Base-by-base conservation (phyloP, 2,113 vertebrate species). In the Periophthalmus modestus region DNA sequence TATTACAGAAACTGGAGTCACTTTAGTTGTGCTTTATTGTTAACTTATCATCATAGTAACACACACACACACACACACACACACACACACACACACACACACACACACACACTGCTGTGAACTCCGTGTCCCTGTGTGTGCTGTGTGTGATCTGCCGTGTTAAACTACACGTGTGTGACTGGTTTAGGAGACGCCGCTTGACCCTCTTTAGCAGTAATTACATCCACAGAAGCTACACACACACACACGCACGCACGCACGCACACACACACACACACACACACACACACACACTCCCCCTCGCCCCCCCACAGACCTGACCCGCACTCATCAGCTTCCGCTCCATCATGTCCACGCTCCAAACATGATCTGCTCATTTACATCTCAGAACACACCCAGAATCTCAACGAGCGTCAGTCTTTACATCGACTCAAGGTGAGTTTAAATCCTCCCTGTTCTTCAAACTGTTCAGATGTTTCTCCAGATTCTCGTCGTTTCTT, bases 141-240 rank as follows among this genome's bases (percentile, higher is more conserved):
- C 5, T 6, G n/a, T n/a, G n/a, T n/a, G n/a, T n/a, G n/a, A n/a
- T n/a, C n/a, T n/a, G n/a, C n/a, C n/a, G n/a, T 16, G 36, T 63
- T 63, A 34, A 34, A 62, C 34, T 18, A 34, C 1, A 34, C 13
- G 5, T 6, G 5, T 6, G 58, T 61, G 58, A 23, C 9, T 13
- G 57, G 28, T 9, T 18, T 3, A 18, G 59, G 6, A 33, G 28
- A 62, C 72, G 67, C 43, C 65, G 67, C 68, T 80, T 76, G 73
- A 81, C 81, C 81, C 86, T 83, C 84, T 82, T 88, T 79, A 81
- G 82, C 81, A 79, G 78, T 88, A 88, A 88, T 88, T 84, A 87
- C 68, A 57, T 84, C 79, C 71, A 68, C 78, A 79, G 57, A 50
- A 72, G 33, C 36, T 4, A 5, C 36, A 2, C 7, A 2, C 36